Evolutionary conservation across 2,888 invertebrate species (phyloP), one percentile per base, ranked within the genome.

Genomic region (Erebia epiphron): DNA sequence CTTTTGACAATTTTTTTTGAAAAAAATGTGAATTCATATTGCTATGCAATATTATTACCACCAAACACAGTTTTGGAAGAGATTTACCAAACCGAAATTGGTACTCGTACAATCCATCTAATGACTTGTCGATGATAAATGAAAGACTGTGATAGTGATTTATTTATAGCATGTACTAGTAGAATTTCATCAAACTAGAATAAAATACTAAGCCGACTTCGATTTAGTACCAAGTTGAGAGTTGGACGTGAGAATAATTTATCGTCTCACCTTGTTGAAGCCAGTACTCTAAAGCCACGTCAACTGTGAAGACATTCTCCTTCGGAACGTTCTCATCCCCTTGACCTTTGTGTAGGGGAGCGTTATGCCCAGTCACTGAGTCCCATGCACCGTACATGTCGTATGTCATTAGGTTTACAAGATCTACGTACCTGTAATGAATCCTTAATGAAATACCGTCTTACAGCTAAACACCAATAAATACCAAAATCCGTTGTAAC

Each of bases 381-480:
- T 97, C 96, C 95, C 95, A 96, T 0, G 95, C 85, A 0, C 96
- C 97, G 76, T 96, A 95, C 77, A 96, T 90, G 80, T 97, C 97
- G 76, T 97, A 97, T 0, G 96, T 84, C 97, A 97, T 97, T 0
- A 97, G 78, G 78, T 95, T 95, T 50, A 97, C 94, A 46, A 95
- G 90, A 78, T 97, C 95, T 35, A 97, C 82, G 74, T 95, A 91
- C 70, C 95, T 95, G 73, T 18, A 81, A 61, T n/a, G 1, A n/a
- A 64, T 21, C 16, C 8, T 49, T 18, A 50, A 16, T 35, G 7
- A 26, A 35, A 35, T 7, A 5, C 35, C 35, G 35, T 7, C 35
- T 35, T 35, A 35, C 35, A 35, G 35, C 35, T 35, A 35, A 35
- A 35, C 35, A 35, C 5, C 7, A 35, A 35, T 7, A 35, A 35